Conservation (phyloP, 2,888 invertebrate species). For the Helicoverpa assulta region DNA sequence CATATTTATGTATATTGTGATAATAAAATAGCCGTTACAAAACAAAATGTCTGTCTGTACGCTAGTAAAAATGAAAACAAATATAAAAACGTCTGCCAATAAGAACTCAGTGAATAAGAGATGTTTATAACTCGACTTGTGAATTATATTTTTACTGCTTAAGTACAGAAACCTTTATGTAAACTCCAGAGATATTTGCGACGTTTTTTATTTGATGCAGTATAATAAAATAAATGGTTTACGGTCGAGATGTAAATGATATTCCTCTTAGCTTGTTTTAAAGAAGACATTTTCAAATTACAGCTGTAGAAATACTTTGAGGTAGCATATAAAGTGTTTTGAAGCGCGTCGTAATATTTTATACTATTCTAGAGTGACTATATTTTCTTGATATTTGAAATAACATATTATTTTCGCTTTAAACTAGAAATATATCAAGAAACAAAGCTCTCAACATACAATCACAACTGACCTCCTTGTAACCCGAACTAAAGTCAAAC, state of each 20-base stretch:
- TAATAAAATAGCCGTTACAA: conserved; percentile 53
- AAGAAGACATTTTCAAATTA: conserved; percentile 33
- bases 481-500: background rate
- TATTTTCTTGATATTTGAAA: background rate
- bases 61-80: conserved; percentile 59
- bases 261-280: conserved; percentile 29
- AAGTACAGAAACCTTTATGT: conserved; percentile 34
- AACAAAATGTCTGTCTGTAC: conserved; percentile 51
- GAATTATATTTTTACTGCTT: conserved; percentile 52
- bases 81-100: conserved; percentile 64
- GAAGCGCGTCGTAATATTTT: background rate
- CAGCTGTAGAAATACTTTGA: background rate
- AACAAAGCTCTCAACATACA: background rate
- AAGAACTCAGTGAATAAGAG: conserved; percentile 52
- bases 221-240: conserved; percentile 28
- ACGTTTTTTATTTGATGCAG: conserved; percentile 25
- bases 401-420: background rate
- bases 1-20: conserved; percentile 48
- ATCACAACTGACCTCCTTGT: background rate
- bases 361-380: too few relatives aligned
- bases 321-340: background rate
- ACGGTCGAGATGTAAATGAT: conserved; percentile 12
- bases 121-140: conserved; percentile 59
- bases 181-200: conserved; percentile 24
- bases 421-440: background rate